Evolutionary conservation across 2,113 vertebrate species (phyloP), one percentile per base, ranked within the genome.

Genomic region (Platichthys stellatus): DNA sequence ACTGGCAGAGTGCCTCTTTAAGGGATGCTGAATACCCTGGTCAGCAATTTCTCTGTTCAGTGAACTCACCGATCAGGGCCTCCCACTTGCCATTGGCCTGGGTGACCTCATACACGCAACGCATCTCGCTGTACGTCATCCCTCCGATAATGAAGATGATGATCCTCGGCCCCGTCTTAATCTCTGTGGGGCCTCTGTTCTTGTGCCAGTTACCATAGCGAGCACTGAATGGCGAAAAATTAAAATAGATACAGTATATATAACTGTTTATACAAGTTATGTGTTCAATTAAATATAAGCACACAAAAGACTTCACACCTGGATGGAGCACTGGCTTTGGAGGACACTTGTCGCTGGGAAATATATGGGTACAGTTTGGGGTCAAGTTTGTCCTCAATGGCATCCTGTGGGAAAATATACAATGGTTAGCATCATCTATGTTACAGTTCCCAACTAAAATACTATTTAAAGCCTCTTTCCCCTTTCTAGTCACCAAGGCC

Each of bases 181-280:
- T 96, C 93, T 99, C 97, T 2, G 96, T 96, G 0, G 97, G 97
- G 45, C 97, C 96, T 89, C 98, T 96, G 88, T 98, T 99, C 95
- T 99, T 99, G 92, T 98, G 97, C 98, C 98, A 99, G 93, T 99
- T 97, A 57, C 98, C 98, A 0, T 99, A 99, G 84, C 97, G 97
- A 73, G 97, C 98, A 58, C 97, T 99, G 53, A 0, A 28, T 18
- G 12, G 65, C 18, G 12, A 64, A 56, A 38, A 23, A 40, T 31
- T 5, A 11, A 59, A 7, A 53, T 8, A 53, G 1, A 53, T 13
- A 53, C 3, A 13, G 26, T 8, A n/a, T 20, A 18, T 47, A 17
- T 47, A 14, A 3, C 45, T 3, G 12, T 47, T 47, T 47, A 51
- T 20, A 5, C 53, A 21, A 56, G 7, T 21, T 56, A 51, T 17